Conservation (phyloP, 2,113 vertebrate species). For the Myotis lucifugus region DNA sequence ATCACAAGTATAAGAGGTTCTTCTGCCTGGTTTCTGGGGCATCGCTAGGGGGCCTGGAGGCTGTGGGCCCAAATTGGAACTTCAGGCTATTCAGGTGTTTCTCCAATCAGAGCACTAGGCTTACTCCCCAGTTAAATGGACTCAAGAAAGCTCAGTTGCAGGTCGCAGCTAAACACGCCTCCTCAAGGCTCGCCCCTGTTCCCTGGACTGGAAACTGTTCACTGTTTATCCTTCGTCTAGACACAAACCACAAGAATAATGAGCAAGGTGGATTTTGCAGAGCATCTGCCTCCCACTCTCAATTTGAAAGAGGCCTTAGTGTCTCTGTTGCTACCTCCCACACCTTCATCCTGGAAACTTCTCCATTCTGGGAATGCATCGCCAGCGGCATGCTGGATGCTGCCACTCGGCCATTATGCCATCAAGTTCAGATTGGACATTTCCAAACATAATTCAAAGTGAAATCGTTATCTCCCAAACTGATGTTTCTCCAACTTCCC, state of each 20-base stretch:
- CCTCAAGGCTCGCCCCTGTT: neutral
- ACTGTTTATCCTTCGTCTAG: neutral
- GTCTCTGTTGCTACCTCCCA: neutral
- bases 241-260: neutral
- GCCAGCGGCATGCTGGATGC: neutral
- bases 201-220: neutral
- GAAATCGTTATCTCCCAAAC: neutral
- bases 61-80: neutral
- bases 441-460: neutral
- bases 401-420: neutral
- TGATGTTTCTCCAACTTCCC: neutral
- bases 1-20: neutral
- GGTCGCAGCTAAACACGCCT: neutral
- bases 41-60: neutral
- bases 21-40: neutral
- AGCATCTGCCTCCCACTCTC: neutral
- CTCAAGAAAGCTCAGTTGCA: neutral
- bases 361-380: neutral
- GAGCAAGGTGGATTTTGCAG: neutral
- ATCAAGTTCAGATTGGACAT: neutral
- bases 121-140: neutral
- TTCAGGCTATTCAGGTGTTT: neutral
- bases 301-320: neutral
- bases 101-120: neutral
- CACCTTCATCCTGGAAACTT: neutral